phyloP scores from a whole-genome alignment of 2,113 vertebrate genomes.

The Pseudois nayaur region DNA sequence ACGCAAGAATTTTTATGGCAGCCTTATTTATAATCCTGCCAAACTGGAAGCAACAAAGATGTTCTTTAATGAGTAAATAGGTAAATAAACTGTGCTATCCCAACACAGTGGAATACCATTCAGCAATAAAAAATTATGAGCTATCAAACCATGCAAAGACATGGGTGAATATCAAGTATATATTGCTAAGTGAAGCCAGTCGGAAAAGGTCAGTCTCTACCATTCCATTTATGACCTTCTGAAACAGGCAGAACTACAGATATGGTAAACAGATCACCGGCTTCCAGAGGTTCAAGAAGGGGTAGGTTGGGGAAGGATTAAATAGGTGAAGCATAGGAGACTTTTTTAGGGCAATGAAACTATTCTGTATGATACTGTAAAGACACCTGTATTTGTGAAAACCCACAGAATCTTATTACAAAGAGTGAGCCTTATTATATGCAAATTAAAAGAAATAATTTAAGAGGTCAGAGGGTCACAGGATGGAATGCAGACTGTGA shows the following conservation, averaged over 20 bases:
- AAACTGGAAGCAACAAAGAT: not conserved
- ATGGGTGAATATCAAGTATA: not conserved
- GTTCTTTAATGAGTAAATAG: not conserved
- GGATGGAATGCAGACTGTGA: not conserved
- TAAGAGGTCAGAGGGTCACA: not conserved
- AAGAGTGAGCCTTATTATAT: not conserved
- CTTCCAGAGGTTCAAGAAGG: not conserved
- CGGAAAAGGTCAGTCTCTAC: not conserved
- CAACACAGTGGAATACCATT: not conserved
- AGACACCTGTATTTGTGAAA: not conserved
- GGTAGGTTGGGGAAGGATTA: not conserved
- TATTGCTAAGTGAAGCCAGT: not conserved
- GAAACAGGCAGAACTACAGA: not conserved
- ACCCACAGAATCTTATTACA: not conserved
- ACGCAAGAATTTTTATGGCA: not conserved
- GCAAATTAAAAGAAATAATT: slow-evolving; percentile 1
- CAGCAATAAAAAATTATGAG: not conserved
- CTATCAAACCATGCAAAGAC: not conserved
- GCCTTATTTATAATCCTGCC: not conserved
- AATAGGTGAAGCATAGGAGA: not conserved
- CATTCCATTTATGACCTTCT: not conserved
- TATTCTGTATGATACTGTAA: not conserved
- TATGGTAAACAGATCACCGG: not conserved
- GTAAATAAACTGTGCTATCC: not conserved
- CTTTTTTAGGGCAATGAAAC: not conserved